These are phyloP conservation scores for Notolepis coatsorum DNA, from an alignment of 2,797 vertebrate genomes.

Conservation along the genomic window DNA sequence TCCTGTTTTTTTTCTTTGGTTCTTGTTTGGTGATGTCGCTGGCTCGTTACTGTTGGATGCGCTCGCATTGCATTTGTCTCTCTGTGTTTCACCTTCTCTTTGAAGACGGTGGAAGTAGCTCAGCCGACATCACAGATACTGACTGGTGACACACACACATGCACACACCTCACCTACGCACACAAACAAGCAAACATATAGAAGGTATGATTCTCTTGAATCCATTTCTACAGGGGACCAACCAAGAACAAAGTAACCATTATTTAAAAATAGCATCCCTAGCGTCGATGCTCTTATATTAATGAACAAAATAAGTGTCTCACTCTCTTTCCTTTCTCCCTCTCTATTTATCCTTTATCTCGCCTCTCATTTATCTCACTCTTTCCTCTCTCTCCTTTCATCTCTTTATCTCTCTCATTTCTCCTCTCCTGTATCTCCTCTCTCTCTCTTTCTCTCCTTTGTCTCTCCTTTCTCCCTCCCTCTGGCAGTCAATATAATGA, in stretches of 20 bases:
- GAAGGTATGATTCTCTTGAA: constrained; percentile 34
- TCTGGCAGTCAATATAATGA: too few species aligned
- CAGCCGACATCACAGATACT: constrained; percentile 29
- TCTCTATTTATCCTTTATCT: too few species aligned
- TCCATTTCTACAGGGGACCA: constrained; percentile 34
- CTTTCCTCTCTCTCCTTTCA: too few species aligned
- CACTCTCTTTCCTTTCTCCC: too few species aligned
- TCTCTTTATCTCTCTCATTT: too few species aligned
- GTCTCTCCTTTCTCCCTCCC: too few species aligned
- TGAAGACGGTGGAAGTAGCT: constrained; percentile 46
- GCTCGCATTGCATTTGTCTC: constrained; percentile 58
- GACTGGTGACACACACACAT: constrained; percentile 11
- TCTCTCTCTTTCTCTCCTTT: too few species aligned
- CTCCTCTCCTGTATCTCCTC: too few species aligned
- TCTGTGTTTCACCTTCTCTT: constrained; percentile 49
- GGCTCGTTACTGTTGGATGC: constrained; percentile 21
- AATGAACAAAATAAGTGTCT: too few species aligned
- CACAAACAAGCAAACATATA: neutral
- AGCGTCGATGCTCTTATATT: too few species aligned
- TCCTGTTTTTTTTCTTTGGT: constrained; percentile 6
- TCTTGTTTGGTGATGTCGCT: constrained; percentile 15
- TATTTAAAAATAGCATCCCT: constrained; percentile 40
- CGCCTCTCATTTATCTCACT: too few species aligned
- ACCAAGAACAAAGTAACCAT: constrained; percentile 36
- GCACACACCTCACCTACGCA: constrained; percentile 12